Evolutionary conservation across 2,797 vertebrate genomes (phyloP).

Genomic region (Telmatherina bonti): DNA sequence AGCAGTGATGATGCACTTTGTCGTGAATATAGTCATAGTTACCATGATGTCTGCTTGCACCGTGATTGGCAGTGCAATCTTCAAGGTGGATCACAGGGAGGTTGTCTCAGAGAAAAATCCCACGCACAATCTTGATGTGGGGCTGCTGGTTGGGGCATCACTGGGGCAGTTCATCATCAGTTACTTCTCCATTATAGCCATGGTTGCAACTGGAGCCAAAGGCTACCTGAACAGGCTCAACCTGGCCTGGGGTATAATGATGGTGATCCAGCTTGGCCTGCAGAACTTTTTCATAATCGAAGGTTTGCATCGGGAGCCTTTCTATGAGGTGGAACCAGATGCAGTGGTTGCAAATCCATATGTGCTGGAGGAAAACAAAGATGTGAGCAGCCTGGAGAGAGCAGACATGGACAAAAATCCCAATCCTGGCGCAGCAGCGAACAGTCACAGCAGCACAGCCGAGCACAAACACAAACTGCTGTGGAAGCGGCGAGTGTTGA

Average conservation of each 20-base stretch:
- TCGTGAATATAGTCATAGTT: constrained; percentile 88
- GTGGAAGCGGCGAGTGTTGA: constrained; percentile 90
- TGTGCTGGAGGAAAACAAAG: constrained; percentile 71
- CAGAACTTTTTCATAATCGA: constrained; percentile 95
- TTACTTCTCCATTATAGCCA: constrained; percentile 92
- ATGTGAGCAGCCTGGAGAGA: constrained; percentile 49
- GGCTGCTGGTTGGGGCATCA: constrained; percentile 91
- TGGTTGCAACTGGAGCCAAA: constrained; percentile 80
- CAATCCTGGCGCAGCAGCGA: not conserved
- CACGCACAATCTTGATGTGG: constrained; percentile 91
- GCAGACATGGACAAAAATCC: constrained; percentile 39
- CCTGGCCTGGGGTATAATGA: constrained; percentile 86
- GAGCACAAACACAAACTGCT: constrained; percentile 61
- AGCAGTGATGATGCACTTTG: constrained; percentile 88
- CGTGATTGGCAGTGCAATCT: constrained; percentile 84
- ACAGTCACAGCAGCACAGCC: not conserved
- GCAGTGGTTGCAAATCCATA: constrained; percentile 69
- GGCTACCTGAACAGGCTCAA: constrained; percentile 84
- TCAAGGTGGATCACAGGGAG: constrained; percentile 88
- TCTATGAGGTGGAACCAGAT: constrained; percentile 68
- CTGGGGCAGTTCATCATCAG: constrained; percentile 92
- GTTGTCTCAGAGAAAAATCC: constrained; percentile 92
- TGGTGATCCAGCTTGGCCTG: constrained; percentile 90
- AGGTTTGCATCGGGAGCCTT: constrained; percentile 91
- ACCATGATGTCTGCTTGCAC: constrained; percentile 87